Conservation (phyloP, 2,113 vertebrate species). For the Okapia johnstoni region DNA sequence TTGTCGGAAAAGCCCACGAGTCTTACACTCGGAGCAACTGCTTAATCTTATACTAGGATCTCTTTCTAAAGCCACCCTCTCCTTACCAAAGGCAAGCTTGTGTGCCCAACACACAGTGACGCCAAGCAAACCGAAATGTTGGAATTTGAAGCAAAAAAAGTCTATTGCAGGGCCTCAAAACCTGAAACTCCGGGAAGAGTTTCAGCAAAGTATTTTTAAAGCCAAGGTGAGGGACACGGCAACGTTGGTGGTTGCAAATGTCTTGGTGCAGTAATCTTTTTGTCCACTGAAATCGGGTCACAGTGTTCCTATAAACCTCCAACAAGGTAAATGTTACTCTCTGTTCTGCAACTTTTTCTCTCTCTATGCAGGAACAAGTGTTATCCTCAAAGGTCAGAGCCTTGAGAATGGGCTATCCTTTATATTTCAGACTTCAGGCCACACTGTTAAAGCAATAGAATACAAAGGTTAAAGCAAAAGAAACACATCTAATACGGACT, state of each 20-base stretch:
- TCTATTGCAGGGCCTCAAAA: not conserved
- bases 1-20: accelerated
- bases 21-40: not conserved
- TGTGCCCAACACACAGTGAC: not conserved
- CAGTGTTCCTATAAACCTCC: not conserved
- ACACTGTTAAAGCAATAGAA: not conserved
- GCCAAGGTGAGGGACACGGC: not conserved
- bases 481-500: not conserved
- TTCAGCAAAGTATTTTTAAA: not conserved
- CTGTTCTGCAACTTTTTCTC: not conserved
- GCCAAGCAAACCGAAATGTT: not conserved
- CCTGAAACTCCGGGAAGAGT: not conserved
- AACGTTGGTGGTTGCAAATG: not conserved
- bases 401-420: not conserved
- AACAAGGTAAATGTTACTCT: not conserved
- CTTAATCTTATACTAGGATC: not conserved
- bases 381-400: not conserved
- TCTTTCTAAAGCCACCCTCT: not conserved
- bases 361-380: not conserved
- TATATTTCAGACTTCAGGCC: not conserved
- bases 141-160: not conserved
- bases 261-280: not conserved
- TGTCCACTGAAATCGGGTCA: not conserved
- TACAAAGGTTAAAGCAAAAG: not conserved
- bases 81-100: not conserved